phyloP scores from a whole-genome alignment of 2,888 invertebrate species.

The Pachliopta kotzebuea region DNA sequence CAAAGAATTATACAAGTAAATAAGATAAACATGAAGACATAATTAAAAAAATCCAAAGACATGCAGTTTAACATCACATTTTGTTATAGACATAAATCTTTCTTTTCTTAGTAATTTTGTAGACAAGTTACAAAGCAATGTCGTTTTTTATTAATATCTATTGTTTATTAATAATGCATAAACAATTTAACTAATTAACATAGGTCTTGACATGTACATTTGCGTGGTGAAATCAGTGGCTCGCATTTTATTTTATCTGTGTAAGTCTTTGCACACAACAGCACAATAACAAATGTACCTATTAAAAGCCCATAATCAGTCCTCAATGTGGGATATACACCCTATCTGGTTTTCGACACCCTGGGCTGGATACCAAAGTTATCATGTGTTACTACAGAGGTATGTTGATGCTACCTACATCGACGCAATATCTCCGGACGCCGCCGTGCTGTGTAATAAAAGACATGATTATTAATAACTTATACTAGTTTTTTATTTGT shows the following conservation, averaged over 20 bases:
- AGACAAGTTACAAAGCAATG: background rate
- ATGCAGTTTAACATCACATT: background rate
- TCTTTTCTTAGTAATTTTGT: background rate
- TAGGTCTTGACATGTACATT: background rate
- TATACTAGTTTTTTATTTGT: background rate
- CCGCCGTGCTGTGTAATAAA: slow-evolving; percentile 44
- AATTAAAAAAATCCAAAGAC: too few relatives aligned
- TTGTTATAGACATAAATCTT: background rate
- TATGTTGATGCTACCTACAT: slow-evolving; percentile 45
- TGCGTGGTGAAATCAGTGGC: background rate
- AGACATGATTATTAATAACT: background rate
- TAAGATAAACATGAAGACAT: too few relatives aligned
- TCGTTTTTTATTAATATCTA: background rate
- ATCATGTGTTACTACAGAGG: slow-evolving; percentile 16
- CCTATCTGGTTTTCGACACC: slow-evolving; percentile 2
- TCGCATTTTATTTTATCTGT: background rate
- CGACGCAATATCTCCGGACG: slow-evolving; percentile 38
- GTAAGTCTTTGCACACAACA: background rate
- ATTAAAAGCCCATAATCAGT: background rate
- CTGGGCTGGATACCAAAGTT: background rate
- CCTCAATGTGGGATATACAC: background rate
- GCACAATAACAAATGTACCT: background rate
- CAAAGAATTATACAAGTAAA: too few relatives aligned
- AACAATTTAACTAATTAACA: background rate
- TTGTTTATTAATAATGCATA: background rate